Evolutionary conservation across 2,888 invertebrate genomes (phyloP), one percentile per base, ranked within the genome.

Genomic region (Agonopterix heracliana): DNA sequence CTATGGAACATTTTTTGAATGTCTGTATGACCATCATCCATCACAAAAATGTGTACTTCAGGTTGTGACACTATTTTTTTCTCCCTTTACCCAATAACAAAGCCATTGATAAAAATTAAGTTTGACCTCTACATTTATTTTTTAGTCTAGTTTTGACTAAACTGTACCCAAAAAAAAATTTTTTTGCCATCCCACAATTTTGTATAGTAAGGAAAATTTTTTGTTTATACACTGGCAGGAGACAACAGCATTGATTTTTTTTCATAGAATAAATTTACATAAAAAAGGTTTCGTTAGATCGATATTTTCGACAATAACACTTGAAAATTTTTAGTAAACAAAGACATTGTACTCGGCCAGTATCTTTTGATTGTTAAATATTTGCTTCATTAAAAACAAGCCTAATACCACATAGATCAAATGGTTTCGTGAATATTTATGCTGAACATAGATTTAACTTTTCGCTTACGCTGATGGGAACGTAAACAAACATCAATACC

Each of bases 401-500:
- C 7, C 5, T 26, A 7, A 26, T 7, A 26, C 26, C 7, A 26
- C 26, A 26, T 26, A 26, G 26, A 26, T 26, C 26, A 26, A 26
- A 26, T 26, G 5, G 7, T 26, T 17, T 26, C 26, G 3, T 5
- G 26, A 26, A 38, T 38, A n/a, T 38, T 10, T 35, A 35, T 35
- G 9, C 35, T 9, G 9, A 35, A 35, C 7, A 5, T 9, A 8
- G 35, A 35, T 35, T 35, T 5, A 9, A 8, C 9, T n/a, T 35
- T 35, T 35, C 35, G 7, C n/a, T n/a, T n/a, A n/a, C 35, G 35
- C 9, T 9, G 35, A 9, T 55, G 51, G 48, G 56, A 59, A 67
- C 58, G 61, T 67, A 67, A 67, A 67, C 68, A 68, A 67, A 67
- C 66, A 61, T 51, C 55, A 59, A 60, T 55, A 45, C 36, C 43